phyloP scores from a whole-genome alignment of 2,888 invertebrate species.

The Caenorhabditis sp. region DNA sequence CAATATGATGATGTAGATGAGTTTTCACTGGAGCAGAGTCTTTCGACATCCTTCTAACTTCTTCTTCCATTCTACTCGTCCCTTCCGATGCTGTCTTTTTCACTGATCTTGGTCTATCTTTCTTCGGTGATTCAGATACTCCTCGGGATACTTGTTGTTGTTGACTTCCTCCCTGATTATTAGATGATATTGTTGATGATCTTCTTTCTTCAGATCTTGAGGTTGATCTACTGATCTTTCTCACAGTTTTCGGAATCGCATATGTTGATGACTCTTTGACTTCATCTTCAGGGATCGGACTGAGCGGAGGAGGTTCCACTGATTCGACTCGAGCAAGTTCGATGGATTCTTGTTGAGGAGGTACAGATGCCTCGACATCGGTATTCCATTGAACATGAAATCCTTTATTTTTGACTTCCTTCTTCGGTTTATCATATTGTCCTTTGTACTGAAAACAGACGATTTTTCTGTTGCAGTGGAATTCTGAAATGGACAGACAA shows the following conservation, averaged over 20 bases:
- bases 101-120: slow-evolving; percentile 19
- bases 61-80: slow-evolving; percentile 38
- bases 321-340: slow-evolving; percentile 14
- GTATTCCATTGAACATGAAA: slow-evolving; percentile 62
- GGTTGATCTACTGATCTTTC: neutral
- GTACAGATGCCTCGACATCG: slow-evolving; percentile 37
- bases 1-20: slow-evolving; percentile 14
- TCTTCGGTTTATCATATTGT: slow-evolving; percentile 58
- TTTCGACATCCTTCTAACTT: slow-evolving; percentile 23
- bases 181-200: slow-evolving; percentile 17
- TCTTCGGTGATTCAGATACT: slow-evolving; percentile 41
- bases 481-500: too few relatives aligned
- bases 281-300: slow-evolving; percentile 36
- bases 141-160: slow-evolving; percentile 9
- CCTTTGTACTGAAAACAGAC: slow-evolving; percentile 66
- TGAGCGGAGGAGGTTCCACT: slow-evolving; percentile 27
- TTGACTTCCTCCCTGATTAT: slow-evolving; percentile 10
- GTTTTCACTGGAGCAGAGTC: slow-evolving; percentile 5
- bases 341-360: neutral
- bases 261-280: slow-evolving; percentile 12
- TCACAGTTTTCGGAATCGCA: slow-evolving; percentile 6
- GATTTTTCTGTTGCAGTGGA: too few relatives aligned
- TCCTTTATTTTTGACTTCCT: slow-evolving; percentile 54
- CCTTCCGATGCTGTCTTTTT: slow-evolving; percentile 41
- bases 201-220: slow-evolving; percentile 36